Base-by-base conservation (phyloP, 2,888 invertebrate species). In the Drosophila paranaensis region DNA sequence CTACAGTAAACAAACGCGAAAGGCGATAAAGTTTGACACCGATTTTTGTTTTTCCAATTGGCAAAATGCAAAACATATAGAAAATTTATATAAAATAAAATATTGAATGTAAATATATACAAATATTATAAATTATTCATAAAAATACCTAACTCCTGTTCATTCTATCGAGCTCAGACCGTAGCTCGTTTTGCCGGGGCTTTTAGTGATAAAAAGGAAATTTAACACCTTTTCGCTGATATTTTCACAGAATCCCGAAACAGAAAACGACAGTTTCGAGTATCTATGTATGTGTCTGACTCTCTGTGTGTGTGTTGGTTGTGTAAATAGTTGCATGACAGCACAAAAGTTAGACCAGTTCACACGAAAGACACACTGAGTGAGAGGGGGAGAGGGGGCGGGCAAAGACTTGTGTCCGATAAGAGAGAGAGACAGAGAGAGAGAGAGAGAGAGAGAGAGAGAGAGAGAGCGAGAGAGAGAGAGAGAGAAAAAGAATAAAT, bases 241-340 rank as follows among this genome's bases (percentile, higher is more conserved):
- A 60, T 50, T 69, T 69, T 30, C 55, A 39, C 74, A 56, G 74
- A 74, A 74, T 56, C 57, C 16, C n/a, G 42, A 64, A 54, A 42
- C 35, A 48, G 11, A 42, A 25, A 35, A 35, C 35, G 62, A 53
- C 61, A 33, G 48, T 20, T 20, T 40, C 39, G 42, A 39, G 45
- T 39, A 5, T 30, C 13, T 42, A 5, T 43, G 27, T n/a, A 48
- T 64, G 16, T 58, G 33, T 43, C 16, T 13, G 35, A 35, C 40
- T 64, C 13, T 48, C 16, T 37, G 37, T 46, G 62, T 33, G 37
- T 9, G 45, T 56, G 16, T 39, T 16, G 54, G 35, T 6, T 48
- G 48, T 61, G 64, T 48, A 48, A 66, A 66, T 65, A 66, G 40
- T 65, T 48, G 55, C 40, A 55, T 42, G 65, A 56, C 27, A 65